A percentile compares a stretch with the other conserved stretches of the same genome.
Evolutionary conservation across 2,113 vertebrate genomes (phyloP).

Genomic region (Cebidichthys violaceus): DNA sequence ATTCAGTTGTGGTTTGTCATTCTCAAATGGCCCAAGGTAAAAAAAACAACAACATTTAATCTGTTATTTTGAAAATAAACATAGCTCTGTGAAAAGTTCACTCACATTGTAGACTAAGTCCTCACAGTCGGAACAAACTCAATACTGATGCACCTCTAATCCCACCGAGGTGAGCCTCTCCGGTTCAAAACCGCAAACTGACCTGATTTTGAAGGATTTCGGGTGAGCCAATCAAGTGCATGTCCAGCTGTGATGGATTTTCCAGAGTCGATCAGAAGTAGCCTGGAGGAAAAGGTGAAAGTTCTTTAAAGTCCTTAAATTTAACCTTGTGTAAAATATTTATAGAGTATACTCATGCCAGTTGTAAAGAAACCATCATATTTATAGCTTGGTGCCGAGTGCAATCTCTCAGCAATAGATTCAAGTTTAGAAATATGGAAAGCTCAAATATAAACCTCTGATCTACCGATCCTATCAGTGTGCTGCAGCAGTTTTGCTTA

Average conservation of each 20-base stretch:
- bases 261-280: not conserved
- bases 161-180: not conserved
- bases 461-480: not conserved
- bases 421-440: not conserved
- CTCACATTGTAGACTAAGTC: not conserved
- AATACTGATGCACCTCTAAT: not conserved
- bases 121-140: not conserved
- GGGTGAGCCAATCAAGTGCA: conserved; percentile 23
- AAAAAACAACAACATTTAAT: not conserved
- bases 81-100: not conserved
- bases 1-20: not conserved
- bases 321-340: conserved; percentile 10
- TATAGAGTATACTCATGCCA: not conserved
- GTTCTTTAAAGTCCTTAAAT: conserved; percentile 9
- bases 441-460: not conserved
- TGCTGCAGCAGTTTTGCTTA: not conserved
- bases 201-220: conserved; percentile 32
- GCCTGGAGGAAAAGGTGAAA: conserved; percentile 16
- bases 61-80: conserved; percentile 1
- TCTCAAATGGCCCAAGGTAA: not conserved
- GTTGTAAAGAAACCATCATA: conserved; percentile 4
- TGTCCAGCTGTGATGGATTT: conserved; percentile 26
- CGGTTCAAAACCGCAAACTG: conserved; percentile 27
- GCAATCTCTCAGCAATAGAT: not conserved
- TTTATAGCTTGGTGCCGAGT: not conserved